Conservation (phyloP, 1,140 invertebrate species). For the Bombus polaris region DNA sequence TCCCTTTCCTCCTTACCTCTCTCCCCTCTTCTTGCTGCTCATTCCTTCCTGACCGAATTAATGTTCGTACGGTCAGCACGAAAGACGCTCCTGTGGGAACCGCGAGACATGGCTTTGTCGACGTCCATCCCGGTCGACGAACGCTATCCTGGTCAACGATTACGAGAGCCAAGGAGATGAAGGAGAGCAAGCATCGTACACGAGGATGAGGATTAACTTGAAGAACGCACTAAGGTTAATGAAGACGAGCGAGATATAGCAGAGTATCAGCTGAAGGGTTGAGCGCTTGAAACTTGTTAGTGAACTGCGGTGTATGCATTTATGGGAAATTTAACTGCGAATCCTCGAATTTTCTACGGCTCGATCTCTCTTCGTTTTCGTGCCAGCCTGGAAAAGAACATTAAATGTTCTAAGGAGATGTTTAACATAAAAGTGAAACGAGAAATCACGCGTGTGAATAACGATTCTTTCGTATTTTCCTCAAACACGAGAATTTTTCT, state of each 20-base stretch:
- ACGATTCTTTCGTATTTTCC: too few species aligned
- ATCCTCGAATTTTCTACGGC: not conserved
- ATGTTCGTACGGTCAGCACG: slow-evolving; percentile 62
- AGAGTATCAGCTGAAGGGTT: not conserved
- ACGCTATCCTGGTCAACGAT: slow-evolving; percentile 33
- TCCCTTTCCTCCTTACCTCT: slow-evolving; percentile 56
- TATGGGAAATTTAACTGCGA: not conserved
- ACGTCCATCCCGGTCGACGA: slow-evolving; percentile 40
- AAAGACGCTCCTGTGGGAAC: slow-evolving; percentile 71
- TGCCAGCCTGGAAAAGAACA: too few species aligned
- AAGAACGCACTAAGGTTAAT: slow-evolving; percentile 12
- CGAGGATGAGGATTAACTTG: not conserved
- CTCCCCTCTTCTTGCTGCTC: slow-evolving; percentile 8
- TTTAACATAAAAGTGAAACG: not conserved
- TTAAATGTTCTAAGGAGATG: not conserved
- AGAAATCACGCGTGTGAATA: too few species aligned
- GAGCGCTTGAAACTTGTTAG: not conserved
- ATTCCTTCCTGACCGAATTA: slow-evolving; percentile 61
- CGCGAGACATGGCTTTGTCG: slow-evolving; percentile 39
- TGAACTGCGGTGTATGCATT: not conserved
- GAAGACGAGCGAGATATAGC: not conserved
- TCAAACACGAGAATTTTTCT: too few species aligned
- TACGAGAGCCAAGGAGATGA: not conserved
- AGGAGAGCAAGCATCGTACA: slow-evolving; percentile 2
- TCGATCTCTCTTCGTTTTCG: too few species aligned